Evolutionary conservation across 2,888 invertebrate genomes (phyloP), one percentile per base, ranked within the genome.

Genomic region (Rotaria macrura): DNA sequence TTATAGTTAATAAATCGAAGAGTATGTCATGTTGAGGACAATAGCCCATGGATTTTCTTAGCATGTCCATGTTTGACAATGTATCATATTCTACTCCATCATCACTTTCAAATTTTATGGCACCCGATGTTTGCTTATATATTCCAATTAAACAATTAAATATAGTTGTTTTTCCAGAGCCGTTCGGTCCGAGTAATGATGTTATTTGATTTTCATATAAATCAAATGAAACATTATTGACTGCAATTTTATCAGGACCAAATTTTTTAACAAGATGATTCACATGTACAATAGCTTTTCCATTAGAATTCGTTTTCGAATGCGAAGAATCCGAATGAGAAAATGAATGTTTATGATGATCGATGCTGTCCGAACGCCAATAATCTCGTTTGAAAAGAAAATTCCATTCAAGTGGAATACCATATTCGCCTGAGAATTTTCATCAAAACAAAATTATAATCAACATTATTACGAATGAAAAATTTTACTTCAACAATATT

Each of bases 401-500:
- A 87, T 91, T 90, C 90, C 90, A 91, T 0, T 90, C 90, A 86
- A 89, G 89, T 0, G 91, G 90, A 85, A 91, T 87, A 54, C 91
- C 91, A 87, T 89, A 90, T 17, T 29, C 17, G 10, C 54, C 54
- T 49, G 7, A 84, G 20, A 6, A 23, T 52, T 52, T 52, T 20
- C 4, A 52, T 4, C 7, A 23, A 52, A 52, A 23, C 2, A 52
- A 23, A 20, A 52, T 23, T 52, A 14, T 23, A 2, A 20, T 52
- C 23, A 52, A 52, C 6, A 52, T 0, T 47, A 47, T 47, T 47
- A n/a, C 5, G 47, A 47, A 17, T 14, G 6, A 49, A 49, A 14
- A 14, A 1, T 14, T 12, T 17, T 12, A 17, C 49, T 49, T 17
- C 47, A 14, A 47, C 9, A 14, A 47, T 9, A 47, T 47, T 1